phyloP scores from a whole-genome alignment of 2,113 vertebrate species.

The Psophia crepitans region DNA sequence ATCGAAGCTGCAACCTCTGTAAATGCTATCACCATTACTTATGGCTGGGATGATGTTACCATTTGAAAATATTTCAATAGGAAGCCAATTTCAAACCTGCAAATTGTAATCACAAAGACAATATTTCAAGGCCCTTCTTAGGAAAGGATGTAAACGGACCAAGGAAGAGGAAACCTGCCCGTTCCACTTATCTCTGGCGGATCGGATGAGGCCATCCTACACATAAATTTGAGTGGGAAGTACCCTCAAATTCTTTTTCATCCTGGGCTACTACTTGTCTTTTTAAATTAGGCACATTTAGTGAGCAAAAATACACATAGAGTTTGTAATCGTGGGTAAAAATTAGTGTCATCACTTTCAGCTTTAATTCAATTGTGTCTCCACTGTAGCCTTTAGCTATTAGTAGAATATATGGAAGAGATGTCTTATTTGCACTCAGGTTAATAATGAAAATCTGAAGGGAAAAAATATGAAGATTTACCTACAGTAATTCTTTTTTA shows the following conservation, averaged over 20 bases:
- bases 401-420: background rate
- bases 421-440: background rate
- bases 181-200: background rate
- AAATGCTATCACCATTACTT: conserved; percentile 62
- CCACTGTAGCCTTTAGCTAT: background rate
- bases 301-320: background rate
- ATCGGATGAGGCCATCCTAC: background rate
- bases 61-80: conserved; percentile 64
- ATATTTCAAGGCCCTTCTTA: conserved; percentile 52
- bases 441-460: conserved; percentile 24
- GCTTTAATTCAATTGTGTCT: background rate
- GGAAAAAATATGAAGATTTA: background rate
- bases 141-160: conserved; percentile 24
- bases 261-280: conserved; percentile 33
- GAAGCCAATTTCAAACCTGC: conserved; percentile 28
- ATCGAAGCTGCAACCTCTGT: conserved; percentile 59
- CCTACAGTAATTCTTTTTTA: background rate
- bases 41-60: conserved; percentile 46
- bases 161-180: background rate
- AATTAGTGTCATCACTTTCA: conserved; percentile 2
- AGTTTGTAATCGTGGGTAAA: conserved; percentile 19
- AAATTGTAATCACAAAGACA: conserved; percentile 57
- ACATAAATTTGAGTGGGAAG: conserved; percentile 3
- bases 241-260: background rate
- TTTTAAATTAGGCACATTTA: conserved; percentile 57